Evolutionary conservation across 2,888 invertebrate species (phyloP), one percentile per base, ranked within the genome.

Genomic region (Lasioglossum leucozonium): DNA sequence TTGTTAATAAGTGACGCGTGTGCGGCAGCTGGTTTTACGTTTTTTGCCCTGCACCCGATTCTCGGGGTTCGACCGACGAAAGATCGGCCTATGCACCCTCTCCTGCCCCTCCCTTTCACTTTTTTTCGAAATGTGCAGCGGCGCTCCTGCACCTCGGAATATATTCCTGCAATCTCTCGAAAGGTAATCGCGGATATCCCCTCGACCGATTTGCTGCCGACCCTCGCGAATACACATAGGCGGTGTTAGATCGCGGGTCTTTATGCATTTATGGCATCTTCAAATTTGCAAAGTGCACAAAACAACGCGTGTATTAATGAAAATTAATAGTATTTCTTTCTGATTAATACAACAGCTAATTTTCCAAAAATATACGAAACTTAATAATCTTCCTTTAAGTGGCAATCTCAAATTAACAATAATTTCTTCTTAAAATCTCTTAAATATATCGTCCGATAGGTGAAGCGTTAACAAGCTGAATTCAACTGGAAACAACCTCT

Each of bases 1-100:
- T 92, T 91, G 93, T 93, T 93, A 93, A 92, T 92, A 92, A 92
- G 91, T 93, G 94, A 94, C 94, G 94, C 94, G 94, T 94, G 94
- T 94, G 93, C 92, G 92, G 92, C 94, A 94, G 94, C 94, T 94
- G 94, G 92, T 93, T 91, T 91, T 86, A 93, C 90, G 90, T 92
- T 92, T 93, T 93, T 93, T 93, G 88, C 71, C 74, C 62, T 13
- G 73, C 85, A 86, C 88, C 89, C 91, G 88, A 91, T 91, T 90
- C 89, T 89, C 83, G 86, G 87, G 88, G 82, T 88, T 88, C 85
- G 88, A 89, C 89, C 89, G 91, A 91, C 92, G 91, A 92, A 91
- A 92, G 92, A 92, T 91, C 89, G 83, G 71, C 78, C 87, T 77
- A 81, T 79, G 74, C 85, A 81, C 83, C 85, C 83, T 81, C 85